Percentiles rank a stretch among this genome's conserved stretches.
These are phyloP conservation scores for Pangasius larnaudii DNA, from an alignment of 2,797 vertebrate genomes.

Conservation along the genomic window DNA sequence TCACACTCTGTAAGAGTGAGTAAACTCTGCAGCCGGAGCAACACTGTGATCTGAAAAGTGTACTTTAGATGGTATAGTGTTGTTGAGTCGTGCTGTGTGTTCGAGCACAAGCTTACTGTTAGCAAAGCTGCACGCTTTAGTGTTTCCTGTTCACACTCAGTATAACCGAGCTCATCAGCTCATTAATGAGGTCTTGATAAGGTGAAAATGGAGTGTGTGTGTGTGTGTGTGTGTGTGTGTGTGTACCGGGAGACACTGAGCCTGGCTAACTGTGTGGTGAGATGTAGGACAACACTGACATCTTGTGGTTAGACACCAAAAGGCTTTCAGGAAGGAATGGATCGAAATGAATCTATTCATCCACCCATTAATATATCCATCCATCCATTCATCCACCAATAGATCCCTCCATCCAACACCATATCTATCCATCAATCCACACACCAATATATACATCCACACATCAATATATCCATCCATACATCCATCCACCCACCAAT, in stretches of 20 bases:
- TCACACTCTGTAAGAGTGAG: not conserved
- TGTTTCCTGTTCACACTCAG: conserved; percentile 2
- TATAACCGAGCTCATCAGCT: not conserved
- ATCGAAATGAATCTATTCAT: not conserved
- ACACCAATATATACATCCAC: not conserved
- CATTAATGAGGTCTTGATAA: conserved; percentile 15
- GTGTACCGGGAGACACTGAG: not conserved
- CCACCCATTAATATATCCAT: not conserved
- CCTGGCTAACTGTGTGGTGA: not conserved
- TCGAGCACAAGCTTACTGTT: not conserved
- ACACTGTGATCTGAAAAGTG: not conserved
- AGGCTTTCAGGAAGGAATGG: not conserved
- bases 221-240: not conserved
- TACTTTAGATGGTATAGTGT: not conserved
- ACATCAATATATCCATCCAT: not conserved
- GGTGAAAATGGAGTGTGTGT: conserved; percentile 1
- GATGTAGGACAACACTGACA: conserved; percentile 29
- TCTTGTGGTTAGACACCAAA: not conserved
- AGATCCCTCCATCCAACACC: not conserved
- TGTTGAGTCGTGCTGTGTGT: not conserved
- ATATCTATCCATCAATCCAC: not conserved
- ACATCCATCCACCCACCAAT: not conserved
- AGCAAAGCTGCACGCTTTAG: not conserved
- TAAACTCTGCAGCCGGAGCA: not conserved
- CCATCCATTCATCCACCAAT: not conserved